A percentile compares a stretch with the other conserved stretches of the same genome.
Conservation (phyloP, 2,113 vertebrate species). For the Entomyzon cyanotis region DNA sequence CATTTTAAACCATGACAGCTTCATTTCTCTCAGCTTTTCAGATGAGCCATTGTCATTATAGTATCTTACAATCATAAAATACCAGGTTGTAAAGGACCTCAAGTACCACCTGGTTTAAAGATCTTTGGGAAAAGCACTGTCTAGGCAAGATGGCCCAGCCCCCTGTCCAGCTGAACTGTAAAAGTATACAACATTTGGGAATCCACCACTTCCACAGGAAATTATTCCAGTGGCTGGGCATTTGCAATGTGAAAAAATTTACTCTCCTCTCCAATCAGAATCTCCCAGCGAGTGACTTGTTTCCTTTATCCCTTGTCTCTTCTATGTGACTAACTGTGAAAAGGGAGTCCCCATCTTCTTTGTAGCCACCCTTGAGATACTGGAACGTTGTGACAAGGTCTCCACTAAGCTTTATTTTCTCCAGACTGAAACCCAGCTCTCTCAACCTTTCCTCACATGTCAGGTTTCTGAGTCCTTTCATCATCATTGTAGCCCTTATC, state of each 20-base stretch:
- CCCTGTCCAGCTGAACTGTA: neutral
- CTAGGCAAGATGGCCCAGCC: neutral
- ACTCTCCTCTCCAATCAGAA: neutral
- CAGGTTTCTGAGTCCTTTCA: neutral
- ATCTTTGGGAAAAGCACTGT: neutral
- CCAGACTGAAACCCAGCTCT: neutral
- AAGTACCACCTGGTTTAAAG: neutral
- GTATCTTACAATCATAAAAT: neutral
- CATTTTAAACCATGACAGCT: neutral
- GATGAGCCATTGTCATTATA: neutral
- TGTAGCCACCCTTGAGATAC: neutral
- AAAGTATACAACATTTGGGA: neutral
- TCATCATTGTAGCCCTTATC: neutral
- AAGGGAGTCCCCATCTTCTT: neutral
- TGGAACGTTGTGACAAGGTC: neutral
- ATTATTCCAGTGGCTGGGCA: neutral
- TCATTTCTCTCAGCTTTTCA: neutral
- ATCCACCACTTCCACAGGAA: neutral
- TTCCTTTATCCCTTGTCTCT: neutral
- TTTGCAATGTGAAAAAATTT: neutral
- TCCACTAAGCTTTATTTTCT: neutral
- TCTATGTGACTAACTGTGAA: neutral
- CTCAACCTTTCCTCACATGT: neutral
- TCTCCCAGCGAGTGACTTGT: accelerated
- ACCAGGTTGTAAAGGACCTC: neutral